phyloP scores from a whole-genome alignment of 92 coral and sea anemone species.

The Actinernus sp. region DNA sequence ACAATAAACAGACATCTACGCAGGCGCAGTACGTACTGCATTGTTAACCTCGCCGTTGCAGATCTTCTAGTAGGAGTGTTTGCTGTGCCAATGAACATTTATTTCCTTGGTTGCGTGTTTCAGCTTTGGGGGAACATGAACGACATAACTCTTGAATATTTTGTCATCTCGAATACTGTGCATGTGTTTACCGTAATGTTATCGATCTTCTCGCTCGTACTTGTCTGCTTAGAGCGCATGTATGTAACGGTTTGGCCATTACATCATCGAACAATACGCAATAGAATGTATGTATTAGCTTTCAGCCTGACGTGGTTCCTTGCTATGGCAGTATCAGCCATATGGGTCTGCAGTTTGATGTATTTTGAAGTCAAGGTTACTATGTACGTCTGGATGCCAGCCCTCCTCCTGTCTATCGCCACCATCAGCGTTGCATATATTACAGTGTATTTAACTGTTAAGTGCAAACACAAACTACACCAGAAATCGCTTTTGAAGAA shows the following conservation, averaged over 20 bases:
- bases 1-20: constrained; percentile 9
- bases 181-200: constrained; percentile 35
- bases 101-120: constrained; percentile 1
- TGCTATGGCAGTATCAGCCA: constrained; percentile 6
- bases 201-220: constrained; percentile 18
- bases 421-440: constrained; percentile 13
- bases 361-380: constrained; percentile 5
- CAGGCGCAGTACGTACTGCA: constrained; percentile 19
- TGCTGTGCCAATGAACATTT: constrained; percentile 19
- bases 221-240: constrained; percentile 32
- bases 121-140: constrained; percentile 13
- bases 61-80: constrained; percentile 21
- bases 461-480: constrained; percentile 4
- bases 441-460: constrained; percentile 16
- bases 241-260: constrained; percentile 33
- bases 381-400: constrained; percentile 37
- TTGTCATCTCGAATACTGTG: background rate
- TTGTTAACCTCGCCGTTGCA: constrained; percentile 32
- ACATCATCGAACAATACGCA: constrained; percentile 18
- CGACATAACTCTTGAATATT: background rate
- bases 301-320: constrained; percentile 19
- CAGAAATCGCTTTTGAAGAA: background rate
- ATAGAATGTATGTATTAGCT: constrained; percentile 4
- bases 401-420: constrained; percentile 10
- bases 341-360: constrained; percentile 24